A percentile compares a stretch with the other conserved stretches of the same genome.
These are phyloP conservation scores for Callospermophilus lateralis DNA, from an alignment of 2,113 vertebrate species.

Conservation along the genomic window DNA sequence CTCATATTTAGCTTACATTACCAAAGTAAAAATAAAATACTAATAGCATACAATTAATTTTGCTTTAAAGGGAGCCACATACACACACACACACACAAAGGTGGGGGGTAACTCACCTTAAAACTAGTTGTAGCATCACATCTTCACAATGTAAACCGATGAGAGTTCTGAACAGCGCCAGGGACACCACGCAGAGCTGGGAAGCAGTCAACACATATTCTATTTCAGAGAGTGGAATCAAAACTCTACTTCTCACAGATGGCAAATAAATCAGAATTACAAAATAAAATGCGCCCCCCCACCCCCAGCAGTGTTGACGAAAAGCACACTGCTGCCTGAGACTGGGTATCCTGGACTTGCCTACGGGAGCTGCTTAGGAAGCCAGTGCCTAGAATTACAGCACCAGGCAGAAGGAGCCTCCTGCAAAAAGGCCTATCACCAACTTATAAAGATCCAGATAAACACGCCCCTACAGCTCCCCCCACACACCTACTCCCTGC, in stretches of 20 bases:
- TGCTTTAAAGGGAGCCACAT: slow-evolving; percentile 39
- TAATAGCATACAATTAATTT: background rate
- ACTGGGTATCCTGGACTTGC: slow-evolving; percentile 23
- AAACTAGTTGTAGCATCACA: slow-evolving; percentile 96
- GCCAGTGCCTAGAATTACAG: background rate
- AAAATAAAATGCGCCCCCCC: slow-evolving; percentile 50
- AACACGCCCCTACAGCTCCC: background rate
- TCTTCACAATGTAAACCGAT: slow-evolving; percentile 98
- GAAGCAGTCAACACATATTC: slow-evolving; percentile 75
- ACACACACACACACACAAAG: too few relatives aligned
- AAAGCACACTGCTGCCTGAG: background rate
- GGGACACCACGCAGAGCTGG: slow-evolving; percentile 96
- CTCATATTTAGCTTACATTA: background rate
- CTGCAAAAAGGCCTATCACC: background rate
- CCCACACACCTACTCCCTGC: fast-evolving
- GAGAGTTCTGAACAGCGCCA: slow-evolving; percentile 96
- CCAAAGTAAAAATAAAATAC: background rate
- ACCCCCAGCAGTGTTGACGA: background rate
- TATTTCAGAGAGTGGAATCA: slow-evolving; percentile 71
- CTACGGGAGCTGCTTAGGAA: slow-evolving; percentile 12
- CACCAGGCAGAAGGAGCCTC: background rate
- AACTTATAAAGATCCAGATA: background rate
- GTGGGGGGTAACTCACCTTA: slow-evolving; percentile 90
- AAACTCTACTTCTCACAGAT: slow-evolving; percentile 21
- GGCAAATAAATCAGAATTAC: slow-evolving; percentile 56